phyloP scores from a whole-genome alignment of 2,888 invertebrate species.

The Leptinotarsa juncta region DNA sequence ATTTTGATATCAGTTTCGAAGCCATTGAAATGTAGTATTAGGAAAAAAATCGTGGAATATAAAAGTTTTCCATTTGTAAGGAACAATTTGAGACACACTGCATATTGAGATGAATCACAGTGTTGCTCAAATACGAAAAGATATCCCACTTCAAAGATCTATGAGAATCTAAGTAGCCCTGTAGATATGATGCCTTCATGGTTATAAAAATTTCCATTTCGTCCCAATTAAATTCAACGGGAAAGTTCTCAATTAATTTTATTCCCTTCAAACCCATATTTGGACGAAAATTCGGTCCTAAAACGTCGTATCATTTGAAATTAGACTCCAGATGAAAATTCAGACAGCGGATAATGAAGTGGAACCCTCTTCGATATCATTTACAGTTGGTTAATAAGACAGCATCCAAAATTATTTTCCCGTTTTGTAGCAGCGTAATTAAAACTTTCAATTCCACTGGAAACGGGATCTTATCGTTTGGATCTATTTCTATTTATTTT shows the following conservation, averaged over 20 bases:
- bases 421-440: neutral
- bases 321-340: neutral
- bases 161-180: too few relatives aligned
- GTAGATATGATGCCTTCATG: too few relatives aligned
- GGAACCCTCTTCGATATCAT: neutral
- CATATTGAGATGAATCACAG: too few relatives aligned
- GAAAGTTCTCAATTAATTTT: neutral
- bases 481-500: neutral
- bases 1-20: too few relatives aligned
- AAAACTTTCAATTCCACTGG: neutral
- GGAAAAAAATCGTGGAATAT: too few relatives aligned
- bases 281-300: neutral
- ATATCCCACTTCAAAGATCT: too few relatives aligned
- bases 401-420: neutral
- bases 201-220: neutral
- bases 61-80: too few relatives aligned
- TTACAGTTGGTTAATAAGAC: slow-evolving; percentile 10
- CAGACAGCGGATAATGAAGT: neutral
- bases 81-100: too few relatives aligned
- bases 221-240: neutral
- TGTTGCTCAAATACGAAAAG: too few relatives aligned
- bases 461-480: neutral
- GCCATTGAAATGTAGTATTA: too few relatives aligned
- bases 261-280: neutral
- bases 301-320: neutral